Evolutionary conservation across 2,797 vertebrate species (phyloP), one percentile per base, ranked within the genome.

Genomic region (Pitangus sulphuratus): DNA sequence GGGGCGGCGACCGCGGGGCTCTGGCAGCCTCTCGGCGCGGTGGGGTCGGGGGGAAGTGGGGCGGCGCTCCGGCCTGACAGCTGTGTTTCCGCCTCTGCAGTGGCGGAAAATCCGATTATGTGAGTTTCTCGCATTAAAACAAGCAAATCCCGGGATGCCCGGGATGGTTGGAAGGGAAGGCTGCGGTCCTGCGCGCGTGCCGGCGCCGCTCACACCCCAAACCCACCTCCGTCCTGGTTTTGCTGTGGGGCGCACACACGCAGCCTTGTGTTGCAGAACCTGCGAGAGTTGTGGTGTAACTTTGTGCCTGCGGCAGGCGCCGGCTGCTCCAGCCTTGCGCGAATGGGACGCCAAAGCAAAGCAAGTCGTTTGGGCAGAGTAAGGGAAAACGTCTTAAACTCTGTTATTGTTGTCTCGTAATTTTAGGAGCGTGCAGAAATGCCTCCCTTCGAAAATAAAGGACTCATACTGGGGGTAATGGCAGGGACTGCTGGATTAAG

Each of bases 401-500:
- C n/a, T 94, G 30, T 87, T 75, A 0, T 12, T 85, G 17, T 83
- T 95, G 54, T 94, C n/a, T 95, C 94, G 48, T 72, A 37, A 56
- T 97, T 98, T 94, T 94, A 98, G 98, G 97, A 98, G 94, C 75
- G 35, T 22, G 84, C 87, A 90, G 98, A 97, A 89, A 99, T 99
- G 99, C 97, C 98, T 90, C 98, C 98, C 60, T 95, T 98, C 4
- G 98, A 99, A 97, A 98, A 97, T 94, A 99, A 97, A 98, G 97
- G 98, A 88, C 96, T 99, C 62, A 94, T 99, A 76, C 94, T 99
- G 95, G 98, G 99, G 70, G 95, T 98, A 33, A 72, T 99, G 98
- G 98, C 98, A 39, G 99, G 99, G 64, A 98, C 98, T 82, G 98
- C 99, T 16, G 99, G 99, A 33, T 88, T 99, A 91, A 98, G 98